phyloP scores from a whole-genome alignment of 1,140 invertebrate genomes.

The Rhagoletis zephyria region DNA sequence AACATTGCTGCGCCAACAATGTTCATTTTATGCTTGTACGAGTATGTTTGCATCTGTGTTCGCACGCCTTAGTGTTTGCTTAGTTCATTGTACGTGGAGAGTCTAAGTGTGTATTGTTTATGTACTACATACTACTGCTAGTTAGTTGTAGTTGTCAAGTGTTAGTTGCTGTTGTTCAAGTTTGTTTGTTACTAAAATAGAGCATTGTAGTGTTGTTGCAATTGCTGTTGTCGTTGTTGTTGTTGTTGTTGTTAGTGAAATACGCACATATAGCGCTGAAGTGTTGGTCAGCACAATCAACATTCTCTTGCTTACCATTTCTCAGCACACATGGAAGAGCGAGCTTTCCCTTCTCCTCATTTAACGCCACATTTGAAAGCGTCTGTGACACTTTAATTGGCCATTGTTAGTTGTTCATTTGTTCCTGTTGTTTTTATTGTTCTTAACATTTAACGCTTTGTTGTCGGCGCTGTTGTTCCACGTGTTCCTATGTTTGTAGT shows the following conservation, averaged over 20 bases:
- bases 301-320: neutral
- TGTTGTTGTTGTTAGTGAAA: slow-evolving; percentile 20
- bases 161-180: neutral
- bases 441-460: neutral
- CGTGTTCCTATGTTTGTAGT: too few relatives aligned
- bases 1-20: neutral
- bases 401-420: neutral
- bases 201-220: neutral
- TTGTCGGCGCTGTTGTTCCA: neutral
- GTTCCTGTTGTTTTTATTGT: neutral
- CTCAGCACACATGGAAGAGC: neutral
- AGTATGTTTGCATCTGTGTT: neutral
- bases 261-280: neutral
- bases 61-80: neutral
- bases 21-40: neutral
- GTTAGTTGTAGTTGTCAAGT: neutral
- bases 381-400: neutral
- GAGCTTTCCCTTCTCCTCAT: neutral
- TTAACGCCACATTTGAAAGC: neutral
- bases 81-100: slow-evolving; percentile 7
- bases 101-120: neutral
- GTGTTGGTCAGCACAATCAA: slow-evolving; percentile 42
- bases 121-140: neutral
- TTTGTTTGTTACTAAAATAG: neutral
- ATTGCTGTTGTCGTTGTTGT: neutral